Conservation (phyloP, 2,888 invertebrate species). For the Pandemis heparana region DNA sequence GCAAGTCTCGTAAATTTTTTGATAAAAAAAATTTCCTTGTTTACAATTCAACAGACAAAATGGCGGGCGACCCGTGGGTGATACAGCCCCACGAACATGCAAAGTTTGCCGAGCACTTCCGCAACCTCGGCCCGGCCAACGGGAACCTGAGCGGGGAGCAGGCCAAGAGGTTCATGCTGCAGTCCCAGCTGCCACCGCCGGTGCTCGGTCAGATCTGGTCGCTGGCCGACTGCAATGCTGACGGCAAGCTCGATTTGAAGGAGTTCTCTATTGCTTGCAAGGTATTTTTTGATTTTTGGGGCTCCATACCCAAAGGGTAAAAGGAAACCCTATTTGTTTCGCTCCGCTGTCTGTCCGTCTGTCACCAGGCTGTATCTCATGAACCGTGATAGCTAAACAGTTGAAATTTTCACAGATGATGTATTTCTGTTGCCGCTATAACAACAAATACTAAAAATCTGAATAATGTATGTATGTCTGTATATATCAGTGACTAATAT, state of each 20-base stretch:
- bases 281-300: slow-evolving; percentile 65
- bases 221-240: slow-evolving; percentile 97
- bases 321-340: no score
- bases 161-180: slow-evolving; percentile 96
- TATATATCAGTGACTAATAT: no score
- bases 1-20: no score
- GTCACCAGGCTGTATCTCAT: no score
- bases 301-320: no score
- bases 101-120: slow-evolving; percentile 97
- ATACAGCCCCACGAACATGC: slow-evolving; percentile 94
- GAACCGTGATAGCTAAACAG: no score
- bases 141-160: slow-evolving; percentile 96
- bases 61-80: slow-evolving; percentile 92
- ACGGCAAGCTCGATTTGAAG: slow-evolving; percentile 97
- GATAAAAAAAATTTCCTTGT: no score
- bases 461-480: no score
- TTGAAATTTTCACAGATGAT: no score
- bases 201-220: slow-evolving; percentile 98
- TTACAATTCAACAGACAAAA: slow-evolving; percentile 49
- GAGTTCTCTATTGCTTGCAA: slow-evolving; percentile 99
- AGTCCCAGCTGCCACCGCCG: slow-evolving; percentile 95
- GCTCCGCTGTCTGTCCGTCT: no score
- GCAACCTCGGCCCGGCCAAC: slow-evolving; percentile 92
- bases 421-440: no score
- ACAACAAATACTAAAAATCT: no score